Evolutionary conservation across 2,113 vertebrate species (phyloP).

Genomic region (Lycaon pictus): DNA sequence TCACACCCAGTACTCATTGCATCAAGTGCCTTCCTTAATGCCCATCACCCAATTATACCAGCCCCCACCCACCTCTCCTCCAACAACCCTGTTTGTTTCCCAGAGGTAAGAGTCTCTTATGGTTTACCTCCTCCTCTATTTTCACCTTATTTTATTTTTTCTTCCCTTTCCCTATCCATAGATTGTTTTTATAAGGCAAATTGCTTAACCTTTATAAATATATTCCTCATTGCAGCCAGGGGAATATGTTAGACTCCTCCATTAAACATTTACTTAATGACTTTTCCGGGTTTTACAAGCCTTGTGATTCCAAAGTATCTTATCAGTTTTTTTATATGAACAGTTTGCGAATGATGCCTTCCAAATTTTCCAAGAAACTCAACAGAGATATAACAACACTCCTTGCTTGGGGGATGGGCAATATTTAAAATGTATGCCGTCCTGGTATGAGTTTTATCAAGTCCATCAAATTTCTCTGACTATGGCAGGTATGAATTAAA

Average conservation of each 20-base stretch:
- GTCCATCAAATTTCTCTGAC: background rate
- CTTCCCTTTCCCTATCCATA: background rate
- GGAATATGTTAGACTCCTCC: background rate
- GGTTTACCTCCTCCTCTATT: background rate
- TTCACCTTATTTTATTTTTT: background rate
- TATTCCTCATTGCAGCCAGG: background rate
- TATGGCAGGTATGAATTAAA: background rate
- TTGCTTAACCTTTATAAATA: background rate
- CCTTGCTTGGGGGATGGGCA: background rate
- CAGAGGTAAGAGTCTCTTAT: background rate
- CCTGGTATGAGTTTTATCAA: background rate
- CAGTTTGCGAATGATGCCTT: background rate
- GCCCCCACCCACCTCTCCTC: background rate
- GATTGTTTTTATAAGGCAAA: background rate
- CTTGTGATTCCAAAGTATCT: background rate
- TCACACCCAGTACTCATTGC: background rate
- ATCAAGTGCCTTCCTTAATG: background rate
- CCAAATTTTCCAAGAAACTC: background rate
- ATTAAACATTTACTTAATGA: constrained; percentile 42
- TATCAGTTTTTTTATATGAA: background rate
- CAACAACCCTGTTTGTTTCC: background rate
- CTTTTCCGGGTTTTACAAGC: background rate
- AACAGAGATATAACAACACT: background rate
- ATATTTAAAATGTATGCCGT: background rate
- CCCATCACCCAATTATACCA: background rate